Base-by-base conservation (phyloP, 2,797 vertebrate species). In the Oryzias sinensis region DNA sequence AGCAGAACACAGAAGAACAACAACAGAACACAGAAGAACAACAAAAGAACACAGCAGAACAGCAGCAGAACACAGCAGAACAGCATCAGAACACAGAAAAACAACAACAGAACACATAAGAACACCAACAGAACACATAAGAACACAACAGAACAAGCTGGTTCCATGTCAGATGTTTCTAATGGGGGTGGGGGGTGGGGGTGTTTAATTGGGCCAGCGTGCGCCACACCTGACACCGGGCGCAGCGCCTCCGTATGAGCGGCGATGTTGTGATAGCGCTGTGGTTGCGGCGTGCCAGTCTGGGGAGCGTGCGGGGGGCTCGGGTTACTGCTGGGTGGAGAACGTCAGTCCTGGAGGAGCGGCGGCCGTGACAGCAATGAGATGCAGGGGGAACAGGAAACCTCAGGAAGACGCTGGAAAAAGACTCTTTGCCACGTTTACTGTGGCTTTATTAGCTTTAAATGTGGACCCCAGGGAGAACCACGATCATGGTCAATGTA, bases 161-260 rank as follows among this genome's bases (percentile, higher is more conserved):
- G 63, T 72, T 75, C 77, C 27, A 82, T 84, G 84, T 88, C 83
- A 83, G 77, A 62, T 91, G 89, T 90, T 91, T 91, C 77, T 77
- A 91, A 89, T 91, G 83, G 64, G 59, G 53, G 60, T 45, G 70
- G 68, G 58, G 27, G 45, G 68, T 49, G 11, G 25, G 50, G 62
- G 2, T 62, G 72, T 89, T 88, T 79, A 75, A 79, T 77, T 74
- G 54, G 55, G 68, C 73, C 68, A 60, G 72, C 77, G 49, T 81
- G 52, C 47, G 63, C 75, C 68, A 51, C 76, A 80, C 68, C 71
- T 66, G 67, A 80, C 61, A 65, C n/a, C 6, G 27, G 7, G 27
- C 27, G 27, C 27, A 27, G 7, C 49, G 22, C 58, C 56, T 62
- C 61, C 40, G 62, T 27, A 56, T 17, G 48, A 6, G 66, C 70